These are phyloP conservation scores for Pampusana beccarii DNA, from an alignment of 2,113 vertebrate genomes.

Conservation along the genomic window DNA sequence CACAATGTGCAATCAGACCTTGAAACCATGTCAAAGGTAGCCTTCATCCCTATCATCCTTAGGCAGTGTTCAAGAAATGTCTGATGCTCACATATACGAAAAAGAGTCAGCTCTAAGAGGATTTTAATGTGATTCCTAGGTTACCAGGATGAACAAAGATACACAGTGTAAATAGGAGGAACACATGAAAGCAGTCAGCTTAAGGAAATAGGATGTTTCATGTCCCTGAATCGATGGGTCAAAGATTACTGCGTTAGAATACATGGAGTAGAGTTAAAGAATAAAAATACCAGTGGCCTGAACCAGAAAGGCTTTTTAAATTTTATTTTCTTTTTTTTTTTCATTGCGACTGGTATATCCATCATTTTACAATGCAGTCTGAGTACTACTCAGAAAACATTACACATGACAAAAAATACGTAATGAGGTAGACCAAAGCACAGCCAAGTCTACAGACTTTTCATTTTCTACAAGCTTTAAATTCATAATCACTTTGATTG, in stretches of 20 bases:
- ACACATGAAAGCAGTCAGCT: not conserved
- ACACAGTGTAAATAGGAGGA: not conserved
- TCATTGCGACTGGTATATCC: not conserved
- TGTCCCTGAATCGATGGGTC: not conserved
- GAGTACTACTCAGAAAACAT: not conserved
- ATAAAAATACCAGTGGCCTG: not conserved
- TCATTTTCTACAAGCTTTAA: not conserved
- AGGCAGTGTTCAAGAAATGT: not conserved
- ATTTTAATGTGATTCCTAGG: not conserved
- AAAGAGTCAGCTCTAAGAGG: not conserved
- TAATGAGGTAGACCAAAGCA: not conserved
- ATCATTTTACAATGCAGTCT: not conserved
- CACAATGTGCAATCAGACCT: not conserved
- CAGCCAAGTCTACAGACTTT: not conserved
- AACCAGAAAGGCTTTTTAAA: not conserved
- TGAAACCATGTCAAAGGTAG: not conserved
- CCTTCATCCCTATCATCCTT: not conserved
- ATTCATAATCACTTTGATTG: not conserved
- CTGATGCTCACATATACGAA: not conserved
- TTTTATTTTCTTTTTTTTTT: not conserved
- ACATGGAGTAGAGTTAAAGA: not conserved
- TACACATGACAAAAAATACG: not conserved
- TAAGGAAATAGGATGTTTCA: not conserved
- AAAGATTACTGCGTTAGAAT: not conserved
- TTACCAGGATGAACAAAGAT: not conserved